Base-by-base conservation (phyloP, 53 echinoderm and acorn worm genomes). In the Actinopyga echinites region DNA sequence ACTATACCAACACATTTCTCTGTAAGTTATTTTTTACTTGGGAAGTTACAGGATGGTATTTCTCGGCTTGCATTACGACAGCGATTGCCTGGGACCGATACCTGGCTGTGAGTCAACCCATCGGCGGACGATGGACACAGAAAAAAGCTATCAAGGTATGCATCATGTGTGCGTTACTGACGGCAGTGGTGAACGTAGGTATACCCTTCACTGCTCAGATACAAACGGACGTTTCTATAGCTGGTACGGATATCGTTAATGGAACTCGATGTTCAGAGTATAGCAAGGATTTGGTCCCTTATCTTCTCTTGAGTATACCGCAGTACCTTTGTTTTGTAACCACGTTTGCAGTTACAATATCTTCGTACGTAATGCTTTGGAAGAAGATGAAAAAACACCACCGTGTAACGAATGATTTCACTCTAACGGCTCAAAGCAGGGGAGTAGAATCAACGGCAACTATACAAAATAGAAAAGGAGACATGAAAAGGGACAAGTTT, bases 31-130 rank as follows among this genome's bases (percentile, higher is more conserved):
- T 75, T 28, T 75, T 75, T 22, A 28, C 75, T 6, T 75, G 75
- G 75, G 11, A 36, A 35, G 29, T 26, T 0, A 57, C 71, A n/a
- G 84, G 84, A 30, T 53, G 83, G 21, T 83, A 83, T 69, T 66
- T 68, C 37, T 90, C 91, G 10, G 61, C 83, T n/a, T 49, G 83
- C 8, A 30, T 90, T 7, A 90, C 91, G 29, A 69, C 90, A 7
- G 91, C 83, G 36, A 90, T 90, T 49, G 91, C 91, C 30, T 83
- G 86, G 44, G 91, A 90, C 24, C 79, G 91, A 21, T 90, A 90
- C 55, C 69, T 86, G 30, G 91, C 87, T 2, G 91, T 90, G 0
- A 87, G 91, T 26, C 74, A 83, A 30, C 86, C 91, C 19, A 78
- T 83, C 53, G 78, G 68, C 17, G 61, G 87, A 52, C 43, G 86